A percentile compares a stretch with the other conserved stretches of the same genome.
phyloP scores from a whole-genome alignment of 2,113 vertebrate genomes.

The Protomyctophum bolini region DNA sequence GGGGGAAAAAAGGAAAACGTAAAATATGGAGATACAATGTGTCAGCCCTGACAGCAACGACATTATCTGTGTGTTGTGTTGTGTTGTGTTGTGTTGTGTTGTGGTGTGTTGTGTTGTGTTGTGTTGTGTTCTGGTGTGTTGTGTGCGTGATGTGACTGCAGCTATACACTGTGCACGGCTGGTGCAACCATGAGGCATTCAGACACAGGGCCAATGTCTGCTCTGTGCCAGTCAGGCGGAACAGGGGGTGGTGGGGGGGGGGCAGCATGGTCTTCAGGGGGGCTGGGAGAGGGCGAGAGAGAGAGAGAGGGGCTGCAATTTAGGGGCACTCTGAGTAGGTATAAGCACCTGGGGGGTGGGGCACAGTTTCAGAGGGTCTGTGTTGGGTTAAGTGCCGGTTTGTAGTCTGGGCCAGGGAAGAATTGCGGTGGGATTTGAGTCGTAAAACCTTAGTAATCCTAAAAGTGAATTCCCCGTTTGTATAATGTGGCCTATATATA shows the following conservation, averaged over 20 bases:
- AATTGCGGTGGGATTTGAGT: not conserved
- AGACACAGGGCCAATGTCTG: conserved; percentile 55
- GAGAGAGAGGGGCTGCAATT: conserved; percentile 6
- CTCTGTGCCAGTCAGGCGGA: conserved; percentile 59
- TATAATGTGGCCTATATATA: conserved; percentile 27
- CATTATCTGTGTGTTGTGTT: too few species aligned
- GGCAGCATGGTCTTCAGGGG: too few species aligned
- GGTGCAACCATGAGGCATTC: conserved; percentile 44
- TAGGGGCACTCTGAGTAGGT: conserved; percentile 45
- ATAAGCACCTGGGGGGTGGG: conserved; percentile 42
- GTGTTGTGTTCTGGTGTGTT: too few species aligned
- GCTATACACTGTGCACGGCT: conserved; percentile 27
- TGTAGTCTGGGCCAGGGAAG: conserved; percentile 48
- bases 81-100: conserved; percentile 14
- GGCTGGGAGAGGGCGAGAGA: not conserved
- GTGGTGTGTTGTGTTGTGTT: too few species aligned
- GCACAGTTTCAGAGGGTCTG: conserved; percentile 45
- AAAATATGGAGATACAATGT: too few species aligned
- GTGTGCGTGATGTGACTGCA: not conserved
- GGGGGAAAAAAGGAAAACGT: too few species aligned
- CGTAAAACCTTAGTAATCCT: conserved; percentile 46
- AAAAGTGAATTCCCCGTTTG: conserved; percentile 36
- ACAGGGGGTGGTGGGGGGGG: conserved; percentile 42
- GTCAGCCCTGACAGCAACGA: not conserved
- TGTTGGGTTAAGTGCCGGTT: conserved; percentile 54